Base-by-base conservation (phyloP, 1,140 invertebrate genomes). In the Brachionus calyciflorus region DNA sequence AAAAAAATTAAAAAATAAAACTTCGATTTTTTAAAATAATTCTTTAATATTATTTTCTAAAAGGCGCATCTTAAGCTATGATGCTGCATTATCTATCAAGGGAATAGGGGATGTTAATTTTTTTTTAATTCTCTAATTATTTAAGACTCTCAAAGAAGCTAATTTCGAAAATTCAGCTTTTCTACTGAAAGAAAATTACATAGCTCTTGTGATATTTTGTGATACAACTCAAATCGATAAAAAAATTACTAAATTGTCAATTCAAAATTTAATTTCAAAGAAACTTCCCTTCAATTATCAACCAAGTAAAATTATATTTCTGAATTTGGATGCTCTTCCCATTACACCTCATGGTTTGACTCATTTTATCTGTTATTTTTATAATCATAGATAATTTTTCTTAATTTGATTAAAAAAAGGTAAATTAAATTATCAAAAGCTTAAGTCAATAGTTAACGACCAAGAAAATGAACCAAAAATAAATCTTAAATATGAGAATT, bases 301-400 rank as follows among this genome's bases (percentile, higher is more conserved):
- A 26, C 60, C 60, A 4, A 41, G 60, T 24, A 65, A 65, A 24
- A 65, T 65, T 26, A 44, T 44, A 0, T 82, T 89, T 65, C 79
- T 88, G 28, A 80, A 84, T 79, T 80, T 88, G 9, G 80, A 86
- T 40, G 81, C 81, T 51, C 81, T 89, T 60, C 89, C 89, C 26
- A 80, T 87, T 26, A 88, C 85, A 73, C 76, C 79, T 70, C 87
- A 89, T 86, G 89, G 89, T 77, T n/a, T n/a, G n/a, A 89, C 89
- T 65, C 1, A 9, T 40, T 41, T 40, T 10, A 44, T 10, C 12
- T 63, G 3, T 37, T n/a, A 63, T 14, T 17, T 63, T 63, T 17
- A 33, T 17, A n/a, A n/a, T n/a, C n/a, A n/a, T n/a, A n/a, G n/a
- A 19, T 37, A n/a, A 1, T 12, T 63, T 33, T 14, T 6, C 17